Evolutionary conservation across 1,140 invertebrate genomes (phyloP), one percentile per base, ranked within the genome.

Genomic region (Scylla paramamosain): DNA sequence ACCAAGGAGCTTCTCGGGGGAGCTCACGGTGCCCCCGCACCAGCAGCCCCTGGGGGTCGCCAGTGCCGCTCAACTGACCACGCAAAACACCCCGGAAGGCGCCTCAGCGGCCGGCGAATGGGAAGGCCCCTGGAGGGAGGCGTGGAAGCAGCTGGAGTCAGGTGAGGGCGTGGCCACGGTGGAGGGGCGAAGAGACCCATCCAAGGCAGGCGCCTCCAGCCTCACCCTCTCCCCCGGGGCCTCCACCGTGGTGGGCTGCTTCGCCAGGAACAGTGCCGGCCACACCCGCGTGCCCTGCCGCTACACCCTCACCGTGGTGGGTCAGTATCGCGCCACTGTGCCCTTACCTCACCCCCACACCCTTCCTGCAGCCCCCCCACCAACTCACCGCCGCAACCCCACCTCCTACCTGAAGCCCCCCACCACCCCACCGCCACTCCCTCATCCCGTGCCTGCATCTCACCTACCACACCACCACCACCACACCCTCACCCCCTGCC

Each of bases 251-350:
- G 93, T 96, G n/a, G 95, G 91, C 48, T 96, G 95, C 59, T 96
- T 92, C 83, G 95, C 93, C 77, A 82, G 88, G 16, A 96, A 96
- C 89, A 86, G 90, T 28, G 93, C 88, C 31, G 95, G 95, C 45
- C 92, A 96, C 90, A 96, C 87, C 45, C 39, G 88, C 77, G 90
- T 96, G 28, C 95, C 95, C 48, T 96, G 95, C 83, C 87, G 91
- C 28, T 96, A 96, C 87, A 89, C 93, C 59, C 82, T 96, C 82
- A 94, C 93, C 28, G 95, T 96, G 46, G 95, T 96, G 8, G 95
- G 95, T 96, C 84, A 94, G 95, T 94, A 82, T 39, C 25, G 20
- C 59, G 28, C 52, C 14, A 67, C 4, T 39, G 39, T 6, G 1
- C 91, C 29, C 52, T n/a, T 20, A 20, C 67, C n/a, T n/a, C 67